Conservation (phyloP, 2,888 invertebrate species). For the Osedax fenrisi region DNA sequence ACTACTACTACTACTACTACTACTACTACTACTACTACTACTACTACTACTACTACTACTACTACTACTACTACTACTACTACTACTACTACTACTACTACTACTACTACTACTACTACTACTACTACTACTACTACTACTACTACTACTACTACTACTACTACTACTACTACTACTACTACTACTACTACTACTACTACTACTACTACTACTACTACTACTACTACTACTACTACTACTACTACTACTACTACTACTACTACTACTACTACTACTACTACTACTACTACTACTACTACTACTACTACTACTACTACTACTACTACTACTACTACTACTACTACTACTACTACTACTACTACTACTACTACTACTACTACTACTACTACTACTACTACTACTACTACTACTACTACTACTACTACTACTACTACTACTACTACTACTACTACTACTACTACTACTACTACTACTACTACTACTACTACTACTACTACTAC, state of each 20-base stretch:
- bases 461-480: conserved; percentile 1
- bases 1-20: neutral
- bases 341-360: neutral
- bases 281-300: conserved; percentile 5
- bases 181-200: neutral
- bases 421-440: conserved; percentile 9
- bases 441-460: conserved; percentile 2
- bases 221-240: conserved; percentile 6
- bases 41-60: neutral
- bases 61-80: neutral
- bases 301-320: conserved; percentile 1
- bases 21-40: neutral
- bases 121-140: neutral
- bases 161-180: neutral
- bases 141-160: neutral
- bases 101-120: neutral
- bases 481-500: neutral
- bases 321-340: conserved; percentile 11
- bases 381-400: conserved; percentile 8
- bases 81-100: neutral
- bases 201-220: conserved; percentile 3
- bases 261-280: conserved; percentile 11
- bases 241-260: neutral
- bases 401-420: conserved; percentile 1
- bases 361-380: conserved; percentile 8